phyloP scores from a whole-genome alignment of 2,113 vertebrate species.

The Neolamprologus hecqui region DNA sequence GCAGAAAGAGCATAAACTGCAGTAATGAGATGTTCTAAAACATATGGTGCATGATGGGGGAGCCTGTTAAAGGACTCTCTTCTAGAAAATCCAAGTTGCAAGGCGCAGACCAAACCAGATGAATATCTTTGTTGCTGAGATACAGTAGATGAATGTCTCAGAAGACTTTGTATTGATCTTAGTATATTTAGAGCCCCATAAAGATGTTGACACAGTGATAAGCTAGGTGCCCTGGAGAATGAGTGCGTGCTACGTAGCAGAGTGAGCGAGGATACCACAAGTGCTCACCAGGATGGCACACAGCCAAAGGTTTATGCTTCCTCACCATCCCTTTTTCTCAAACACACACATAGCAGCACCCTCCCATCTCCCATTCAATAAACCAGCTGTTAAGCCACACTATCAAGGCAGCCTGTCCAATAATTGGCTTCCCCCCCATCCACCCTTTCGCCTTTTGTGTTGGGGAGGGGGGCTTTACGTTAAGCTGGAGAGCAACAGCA shows the following conservation, averaged over 20 bases:
- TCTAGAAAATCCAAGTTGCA: neutral
- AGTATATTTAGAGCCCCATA: conserved; percentile 65
- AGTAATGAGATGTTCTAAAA: neutral
- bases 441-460: conserved; percentile 55
- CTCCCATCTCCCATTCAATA: conserved; percentile 64
- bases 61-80: neutral
- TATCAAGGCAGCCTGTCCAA: conserved; percentile 74
- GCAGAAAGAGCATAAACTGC: neutral
- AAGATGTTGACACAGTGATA: conserved; percentile 65
- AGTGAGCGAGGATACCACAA: conserved; percentile 20
- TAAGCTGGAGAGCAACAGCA: conserved; percentile 59
- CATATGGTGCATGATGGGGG: neutral
- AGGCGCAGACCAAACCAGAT: conserved; percentile 1
- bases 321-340: conserved; percentile 20
- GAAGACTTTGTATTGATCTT: conserved; percentile 53
- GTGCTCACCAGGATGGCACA: conserved; percentile 31
- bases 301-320: conserved; percentile 28
- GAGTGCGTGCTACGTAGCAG: neutral
- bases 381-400: conserved; percentile 72
- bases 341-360: neutral
- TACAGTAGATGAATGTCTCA: conserved; percentile 55
- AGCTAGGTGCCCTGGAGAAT: conserved; percentile 42
- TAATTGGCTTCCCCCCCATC: conserved; percentile 65
- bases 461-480: conserved; percentile 44
- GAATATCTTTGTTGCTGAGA: conserved; percentile 44